Conservation (phyloP, 2,797 vertebrate genomes). For the Stomatorhinus walkeri region DNA sequence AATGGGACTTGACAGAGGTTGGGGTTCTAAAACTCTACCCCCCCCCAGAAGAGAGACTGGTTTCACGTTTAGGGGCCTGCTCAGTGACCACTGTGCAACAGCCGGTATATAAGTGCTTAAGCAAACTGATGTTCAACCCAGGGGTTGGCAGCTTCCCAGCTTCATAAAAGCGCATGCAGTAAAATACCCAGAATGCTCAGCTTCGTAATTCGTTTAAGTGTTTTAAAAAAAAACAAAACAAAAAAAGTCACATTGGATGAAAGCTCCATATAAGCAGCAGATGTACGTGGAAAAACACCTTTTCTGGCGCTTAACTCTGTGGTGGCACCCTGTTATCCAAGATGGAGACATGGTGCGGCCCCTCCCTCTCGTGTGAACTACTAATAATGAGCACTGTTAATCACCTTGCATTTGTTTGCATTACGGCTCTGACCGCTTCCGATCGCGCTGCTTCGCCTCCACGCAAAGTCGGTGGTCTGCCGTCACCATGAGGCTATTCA, state of each 20-base stretch:
- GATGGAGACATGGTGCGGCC: background rate
- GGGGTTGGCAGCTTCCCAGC: slow-evolving; percentile 3
- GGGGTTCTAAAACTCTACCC: background rate
- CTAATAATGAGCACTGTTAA: slow-evolving; percentile 50
- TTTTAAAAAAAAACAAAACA: background rate
- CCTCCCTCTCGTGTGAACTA: slow-evolving; percentile 27
- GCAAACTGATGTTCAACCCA: background rate
- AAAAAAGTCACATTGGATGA: background rate
- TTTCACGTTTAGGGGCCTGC: background rate
- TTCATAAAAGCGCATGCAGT: background rate
- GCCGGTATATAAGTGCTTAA: background rate
- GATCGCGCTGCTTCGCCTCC: slow-evolving; percentile 55
- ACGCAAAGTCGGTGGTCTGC: slow-evolving; percentile 60
- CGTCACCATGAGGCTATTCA: slow-evolving; percentile 62
- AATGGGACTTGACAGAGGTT: background rate
- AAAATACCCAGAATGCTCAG: slow-evolving; percentile 4
- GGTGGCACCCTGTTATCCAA: background rate
- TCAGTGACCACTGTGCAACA: background rate
- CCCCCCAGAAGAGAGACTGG: background rate
- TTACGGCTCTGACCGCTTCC: slow-evolving; percentile 57
- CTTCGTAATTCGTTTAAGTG: background rate
- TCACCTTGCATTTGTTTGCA: slow-evolving; percentile 54
- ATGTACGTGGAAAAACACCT: background rate
- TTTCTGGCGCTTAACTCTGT: background rate
- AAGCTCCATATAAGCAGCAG: background rate